Evolutionary conservation across 1,140 invertebrate genomes (phyloP).

Genomic region (Drosophila kanapiae): DNA sequence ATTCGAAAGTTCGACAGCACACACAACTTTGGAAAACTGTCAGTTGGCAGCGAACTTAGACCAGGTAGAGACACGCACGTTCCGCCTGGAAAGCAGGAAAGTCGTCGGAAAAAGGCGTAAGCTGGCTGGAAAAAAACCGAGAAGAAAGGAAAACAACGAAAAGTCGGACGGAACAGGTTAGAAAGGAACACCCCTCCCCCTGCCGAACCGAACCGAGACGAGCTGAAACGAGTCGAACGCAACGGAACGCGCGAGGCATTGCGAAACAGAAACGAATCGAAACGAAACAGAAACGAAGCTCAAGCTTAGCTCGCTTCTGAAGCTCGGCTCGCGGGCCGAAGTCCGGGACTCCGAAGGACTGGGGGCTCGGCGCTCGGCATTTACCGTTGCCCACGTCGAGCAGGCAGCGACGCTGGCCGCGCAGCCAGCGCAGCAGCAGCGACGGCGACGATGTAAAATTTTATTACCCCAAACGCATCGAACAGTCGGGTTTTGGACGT

Average conservation of each 20-base stretch:
- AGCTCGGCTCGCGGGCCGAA: constrained; percentile 15
- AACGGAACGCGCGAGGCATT: neutral
- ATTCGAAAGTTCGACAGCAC: constrained; percentile 81
- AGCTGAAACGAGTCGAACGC: neutral
- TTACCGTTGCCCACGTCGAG: neutral
- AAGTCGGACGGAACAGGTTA: constrained; percentile 31
- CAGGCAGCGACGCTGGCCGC: constrained; percentile 40
- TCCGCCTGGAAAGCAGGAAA: constrained; percentile 56
- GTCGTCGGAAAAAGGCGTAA: constrained; percentile 15
- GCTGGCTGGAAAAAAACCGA: constrained; percentile 1
- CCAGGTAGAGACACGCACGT: constrained; percentile 85
- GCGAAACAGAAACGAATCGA: constrained; percentile 4
- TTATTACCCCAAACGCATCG: constrained; percentile 83
- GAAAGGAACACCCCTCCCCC: constrained; percentile 15
- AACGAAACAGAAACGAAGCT: constrained; percentile 16
- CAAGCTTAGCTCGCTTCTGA: neutral
- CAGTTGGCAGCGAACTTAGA: constrained; percentile 85
- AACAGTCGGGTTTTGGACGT: constrained; percentile 83
- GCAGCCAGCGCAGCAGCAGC: constrained; percentile 31
- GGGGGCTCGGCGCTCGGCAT: constrained; percentile 1
- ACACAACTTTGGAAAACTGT: constrained; percentile 85
- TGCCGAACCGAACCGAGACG: neutral
- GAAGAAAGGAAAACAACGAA: neutral
- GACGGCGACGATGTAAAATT: constrained; percentile 73
- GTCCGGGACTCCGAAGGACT: constrained; percentile 10